Percentiles rank a stretch among this genome's conserved stretches.
These are phyloP conservation scores for Enteromius unitaeniatus DNA, from an alignment of 2,797 vertebrate genomes.

Conservation along the genomic window DNA sequence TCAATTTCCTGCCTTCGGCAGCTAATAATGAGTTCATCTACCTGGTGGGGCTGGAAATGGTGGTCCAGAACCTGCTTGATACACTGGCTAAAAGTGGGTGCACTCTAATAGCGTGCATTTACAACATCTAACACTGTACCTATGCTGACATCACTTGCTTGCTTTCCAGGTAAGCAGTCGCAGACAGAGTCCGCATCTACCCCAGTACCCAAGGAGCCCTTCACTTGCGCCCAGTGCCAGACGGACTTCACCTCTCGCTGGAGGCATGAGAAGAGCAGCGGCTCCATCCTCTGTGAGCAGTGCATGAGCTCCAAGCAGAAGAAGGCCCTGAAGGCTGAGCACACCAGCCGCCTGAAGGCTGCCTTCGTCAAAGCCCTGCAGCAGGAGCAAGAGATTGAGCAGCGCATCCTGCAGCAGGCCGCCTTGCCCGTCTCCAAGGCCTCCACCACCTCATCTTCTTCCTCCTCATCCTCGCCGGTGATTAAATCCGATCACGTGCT, in stretches of 20 bases:
- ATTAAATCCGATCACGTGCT: constrained; percentile 75
- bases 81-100: constrained; percentile 87
- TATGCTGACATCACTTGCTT: neutral
- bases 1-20: constrained; percentile 96
- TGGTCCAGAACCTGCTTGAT: constrained; percentile 96
- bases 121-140: neutral
- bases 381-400: constrained; percentile 98
- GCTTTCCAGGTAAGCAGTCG: constrained; percentile 78
- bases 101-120: neutral
- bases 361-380: constrained; percentile 98
- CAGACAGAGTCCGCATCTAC: constrained; percentile 51
- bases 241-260: constrained; percentile 99
- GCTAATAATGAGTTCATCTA: constrained; percentile 99
- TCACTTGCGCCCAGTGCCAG: constrained; percentile 93
- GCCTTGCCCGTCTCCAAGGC: constrained; percentile 67
- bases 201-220: constrained; percentile 86
- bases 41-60: constrained; percentile 94
- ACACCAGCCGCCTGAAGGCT: constrained; percentile 94
- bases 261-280: constrained; percentile 91
- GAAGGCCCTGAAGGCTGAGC: constrained; percentile 93
- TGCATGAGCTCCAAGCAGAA: constrained; percentile 99
- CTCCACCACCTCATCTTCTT: constrained; percentile 68
- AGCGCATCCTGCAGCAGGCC: constrained; percentile 92
- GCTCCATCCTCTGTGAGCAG: constrained; percentile 92
- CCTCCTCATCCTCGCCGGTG: constrained; percentile 67